Percentiles rank a stretch among this genome's conserved stretches.
Conservation (phyloP, 2,797 vertebrate genomes). For the Leuciscus waleckii region DNA sequence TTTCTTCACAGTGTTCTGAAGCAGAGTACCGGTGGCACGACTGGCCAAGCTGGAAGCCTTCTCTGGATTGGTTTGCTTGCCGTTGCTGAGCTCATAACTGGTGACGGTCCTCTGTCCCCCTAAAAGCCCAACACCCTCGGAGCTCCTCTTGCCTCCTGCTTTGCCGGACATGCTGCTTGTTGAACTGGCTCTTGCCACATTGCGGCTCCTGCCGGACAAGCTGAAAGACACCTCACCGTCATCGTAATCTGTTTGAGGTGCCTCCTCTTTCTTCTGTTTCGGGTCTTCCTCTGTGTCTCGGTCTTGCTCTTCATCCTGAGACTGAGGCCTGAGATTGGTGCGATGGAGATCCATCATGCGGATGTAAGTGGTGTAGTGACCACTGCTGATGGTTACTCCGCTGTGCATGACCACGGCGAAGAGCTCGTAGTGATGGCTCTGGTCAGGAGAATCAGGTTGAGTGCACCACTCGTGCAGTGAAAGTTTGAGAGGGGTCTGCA, state of each 20-base stretch:
- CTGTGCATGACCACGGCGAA: constrained; percentile 99
- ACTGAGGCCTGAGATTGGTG: constrained; percentile 63
- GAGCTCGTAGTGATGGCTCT: constrained; percentile 85
- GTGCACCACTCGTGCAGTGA: constrained; percentile 96
- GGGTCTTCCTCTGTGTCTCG: constrained; percentile 46
- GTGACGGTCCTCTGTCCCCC: constrained; percentile 92
- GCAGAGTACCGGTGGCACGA: constrained; percentile 60
- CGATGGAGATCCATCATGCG: constrained; percentile 85
- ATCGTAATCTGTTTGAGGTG: constrained; percentile 73
- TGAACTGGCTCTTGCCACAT: not conserved
- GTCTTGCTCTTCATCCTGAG: constrained; percentile 57
- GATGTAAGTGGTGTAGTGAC: constrained; percentile 95
- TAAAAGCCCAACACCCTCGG: constrained; percentile 88
- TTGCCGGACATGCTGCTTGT: constrained; percentile 73
- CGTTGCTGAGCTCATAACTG: constrained; percentile 81
- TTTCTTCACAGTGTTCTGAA: constrained; percentile 66
- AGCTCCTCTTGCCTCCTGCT: constrained; percentile 83
- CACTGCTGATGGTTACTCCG: constrained; percentile 95
- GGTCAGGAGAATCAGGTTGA: constrained; percentile 71
- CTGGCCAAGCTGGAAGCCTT: constrained; percentile 69
- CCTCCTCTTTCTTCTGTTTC: constrained; percentile 79
- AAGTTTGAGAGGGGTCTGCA: constrained; percentile 89
- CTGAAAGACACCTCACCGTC: constrained; percentile 86
- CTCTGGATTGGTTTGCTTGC: constrained; percentile 80
- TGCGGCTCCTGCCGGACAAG: constrained; percentile 69